A percentile compares a stretch with the other conserved stretches of the same genome.
Conservation (phyloP, 2,797 vertebrate genomes). For the Microctenopoma steveboyesi region DNA sequence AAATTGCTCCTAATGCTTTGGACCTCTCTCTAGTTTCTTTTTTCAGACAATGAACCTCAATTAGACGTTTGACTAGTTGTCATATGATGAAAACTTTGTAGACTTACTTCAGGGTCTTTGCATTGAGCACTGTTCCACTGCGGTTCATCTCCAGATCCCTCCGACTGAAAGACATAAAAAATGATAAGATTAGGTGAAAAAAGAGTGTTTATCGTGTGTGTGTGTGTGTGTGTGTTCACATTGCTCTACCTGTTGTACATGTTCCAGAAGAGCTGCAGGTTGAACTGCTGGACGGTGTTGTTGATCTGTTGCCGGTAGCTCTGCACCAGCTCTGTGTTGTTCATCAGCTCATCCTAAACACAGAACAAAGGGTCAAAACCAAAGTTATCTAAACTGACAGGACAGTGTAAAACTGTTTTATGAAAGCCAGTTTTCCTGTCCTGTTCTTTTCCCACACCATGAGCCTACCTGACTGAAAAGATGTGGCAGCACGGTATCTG, state of each 20-base stretch:
- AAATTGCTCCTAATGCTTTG: too few species aligned
- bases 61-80: not conserved
- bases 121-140: constrained; percentile 89
- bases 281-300: constrained; percentile 93
- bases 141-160: constrained; percentile 97
- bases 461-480: constrained; percentile 92
- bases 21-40: too few species aligned
- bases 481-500: constrained; percentile 92
- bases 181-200: not conserved
- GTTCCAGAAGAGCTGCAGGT: constrained; percentile 99
- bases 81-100: not conserved
- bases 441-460: not conserved
- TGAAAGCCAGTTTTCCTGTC: too few species aligned
- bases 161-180: constrained; percentile 81
- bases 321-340: constrained; percentile 95
- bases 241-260: constrained; percentile 94
- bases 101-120: constrained; percentile 93
- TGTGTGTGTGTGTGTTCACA: not conserved
- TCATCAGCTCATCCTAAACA: constrained; percentile 93
- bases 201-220: not conserved
- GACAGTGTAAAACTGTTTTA: not conserved
- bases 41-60: not conserved
- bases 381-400: not conserved
- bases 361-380: not conserved
- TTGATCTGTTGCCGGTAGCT: constrained; percentile 95